Conservation (phyloP, 2,797 vertebrate genomes). For the Poecilia velifera region DNA sequence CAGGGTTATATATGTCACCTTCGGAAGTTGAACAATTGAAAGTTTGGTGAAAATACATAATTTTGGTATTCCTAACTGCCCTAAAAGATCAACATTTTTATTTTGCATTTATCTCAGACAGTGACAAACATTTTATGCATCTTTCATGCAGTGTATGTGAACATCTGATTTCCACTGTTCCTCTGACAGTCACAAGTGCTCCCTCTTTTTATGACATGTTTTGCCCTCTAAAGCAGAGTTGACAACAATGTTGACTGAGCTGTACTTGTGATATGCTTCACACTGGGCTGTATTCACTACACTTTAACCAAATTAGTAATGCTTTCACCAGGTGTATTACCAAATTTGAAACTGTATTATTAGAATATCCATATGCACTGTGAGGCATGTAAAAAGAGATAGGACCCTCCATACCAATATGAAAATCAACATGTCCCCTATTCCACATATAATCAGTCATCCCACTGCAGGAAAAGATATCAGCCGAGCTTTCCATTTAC, state of each 20-base stretch:
- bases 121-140: neutral
- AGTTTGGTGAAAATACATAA: neutral
- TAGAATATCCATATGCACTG: conserved; percentile 77
- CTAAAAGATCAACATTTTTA: neutral
- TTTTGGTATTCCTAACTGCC: neutral
- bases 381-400: conserved; percentile 70
- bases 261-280: conserved; percentile 51
- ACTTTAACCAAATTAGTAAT: conserved; percentile 79
- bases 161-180: conserved; percentile 2
- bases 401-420: conserved; percentile 73
- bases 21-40: neutral
- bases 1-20: neutral
- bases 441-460: conserved; percentile 74
- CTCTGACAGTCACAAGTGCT: conserved; percentile 37
- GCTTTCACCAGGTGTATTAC: conserved; percentile 66
- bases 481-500: conserved; percentile 77
- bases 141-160: conserved; percentile 1
- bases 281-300: conserved; percentile 62
- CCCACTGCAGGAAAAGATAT: conserved; percentile 70
- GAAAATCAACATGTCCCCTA: conserved; percentile 68
- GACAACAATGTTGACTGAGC: conserved; percentile 69
- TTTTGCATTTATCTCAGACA: neutral
- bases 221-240: conserved; percentile 76
- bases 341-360: conserved; percentile 72
- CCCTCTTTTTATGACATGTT: conserved; percentile 32